phyloP scores from a whole-genome alignment of 92 coral and sea anemone genomes.

The Zoanthus sociatus region DNA sequence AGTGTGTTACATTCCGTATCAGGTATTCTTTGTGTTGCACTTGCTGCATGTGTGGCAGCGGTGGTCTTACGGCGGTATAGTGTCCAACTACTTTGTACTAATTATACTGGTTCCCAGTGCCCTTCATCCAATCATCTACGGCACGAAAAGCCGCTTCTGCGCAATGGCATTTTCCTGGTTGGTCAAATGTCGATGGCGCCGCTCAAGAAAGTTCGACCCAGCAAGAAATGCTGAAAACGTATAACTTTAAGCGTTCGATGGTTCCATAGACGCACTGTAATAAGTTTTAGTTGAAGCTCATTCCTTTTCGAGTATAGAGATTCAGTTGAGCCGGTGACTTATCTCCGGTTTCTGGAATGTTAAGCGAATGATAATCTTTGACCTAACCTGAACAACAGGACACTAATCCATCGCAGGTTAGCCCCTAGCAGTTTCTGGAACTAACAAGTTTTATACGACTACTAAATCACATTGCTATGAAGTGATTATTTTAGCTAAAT shows the following conservation, averaged over 20 bases:
- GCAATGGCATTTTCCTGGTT: conserved; percentile 40
- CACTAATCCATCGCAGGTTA: no score
- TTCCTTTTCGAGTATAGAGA: no score
- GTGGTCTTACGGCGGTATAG: conserved; percentile 7
- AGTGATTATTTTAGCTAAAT: no score
- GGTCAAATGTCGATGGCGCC: conserved; percentile 35
- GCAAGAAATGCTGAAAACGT: neutral
- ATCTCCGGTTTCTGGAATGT: no score
- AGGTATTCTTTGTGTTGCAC: neutral
- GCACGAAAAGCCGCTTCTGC: conserved; percentile 43
- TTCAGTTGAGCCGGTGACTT: no score
- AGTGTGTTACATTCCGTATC: conserved; percentile 39
- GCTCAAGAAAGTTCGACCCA: neutral
- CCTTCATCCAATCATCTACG: conserved; percentile 43
- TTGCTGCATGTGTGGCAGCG: neutral
- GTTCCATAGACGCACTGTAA: no score
- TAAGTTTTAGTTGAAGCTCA: no score
- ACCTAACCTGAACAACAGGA: no score
- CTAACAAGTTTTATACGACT: no score
- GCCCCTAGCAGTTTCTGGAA: no score
- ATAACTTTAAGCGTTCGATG: neutral
- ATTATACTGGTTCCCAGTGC: conserved; percentile 10
- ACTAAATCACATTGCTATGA: no score
- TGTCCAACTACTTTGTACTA: conserved; percentile 1
- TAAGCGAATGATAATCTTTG: no score